phyloP scores from a whole-genome alignment of 1,140 invertebrate species.

The Berghia stephanieae region DNA sequence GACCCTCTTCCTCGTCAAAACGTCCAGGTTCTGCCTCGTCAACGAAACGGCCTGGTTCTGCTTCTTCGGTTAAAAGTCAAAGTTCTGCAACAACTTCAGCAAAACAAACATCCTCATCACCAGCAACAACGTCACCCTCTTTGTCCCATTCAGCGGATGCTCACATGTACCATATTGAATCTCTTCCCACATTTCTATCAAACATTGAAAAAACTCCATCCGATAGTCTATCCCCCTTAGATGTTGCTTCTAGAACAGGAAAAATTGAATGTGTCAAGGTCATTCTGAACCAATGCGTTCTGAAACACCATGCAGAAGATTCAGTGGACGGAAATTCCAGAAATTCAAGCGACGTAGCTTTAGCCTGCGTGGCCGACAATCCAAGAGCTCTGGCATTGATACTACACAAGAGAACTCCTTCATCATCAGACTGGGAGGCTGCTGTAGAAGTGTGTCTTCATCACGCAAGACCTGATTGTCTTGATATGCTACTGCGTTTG shows the following conservation, averaged over 20 bases:
- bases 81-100: too few relatives aligned
- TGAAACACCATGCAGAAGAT: slow-evolving; percentile 44
- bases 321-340: neutral
- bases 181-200: neutral
- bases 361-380: slow-evolving; percentile 48
- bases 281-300: slow-evolving; percentile 46
- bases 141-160: neutral
- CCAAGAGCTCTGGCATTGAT: slow-evolving; percentile 38
- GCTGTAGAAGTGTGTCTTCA: slow-evolving; percentile 46
- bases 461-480: slow-evolving; percentile 40
- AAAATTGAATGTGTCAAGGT: slow-evolving; percentile 46
- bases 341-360: slow-evolving; percentile 45
- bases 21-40: too few relatives aligned
- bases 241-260: slow-evolving; percentile 47
- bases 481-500: slow-evolving; percentile 47
- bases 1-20: slow-evolving; percentile 12
- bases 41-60: too few relatives aligned
- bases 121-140: too few relatives aligned
- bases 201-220: neutral
- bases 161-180: neutral
- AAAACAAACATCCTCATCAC: too few relatives aligned
- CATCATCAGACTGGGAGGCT: slow-evolving; percentile 39
- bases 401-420: slow-evolving; percentile 41
- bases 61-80: too few relatives aligned
- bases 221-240: slow-evolving; percentile 39